Conservation (phyloP, 1,140 invertebrate species). For the Contarinia nasturtii region DNA sequence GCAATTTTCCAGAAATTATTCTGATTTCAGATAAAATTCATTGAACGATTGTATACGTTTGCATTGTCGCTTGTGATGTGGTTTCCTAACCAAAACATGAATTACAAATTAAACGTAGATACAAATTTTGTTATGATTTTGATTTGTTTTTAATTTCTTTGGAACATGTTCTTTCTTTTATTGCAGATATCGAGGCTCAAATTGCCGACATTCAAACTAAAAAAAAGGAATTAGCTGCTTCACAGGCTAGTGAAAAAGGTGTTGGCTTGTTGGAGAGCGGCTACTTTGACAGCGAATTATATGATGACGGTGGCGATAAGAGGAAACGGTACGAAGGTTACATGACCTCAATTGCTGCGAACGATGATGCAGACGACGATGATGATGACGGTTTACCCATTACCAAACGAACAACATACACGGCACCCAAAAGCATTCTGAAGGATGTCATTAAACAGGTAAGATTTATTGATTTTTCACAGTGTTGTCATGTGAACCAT, state of each 20-base stretch:
- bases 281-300: slow-evolving; percentile 85
- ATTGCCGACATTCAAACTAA: slow-evolving; percentile 77
- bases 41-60: not conserved
- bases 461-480: not conserved
- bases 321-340: slow-evolving; percentile 83
- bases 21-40: slow-evolving; percentile 3
- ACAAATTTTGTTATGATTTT: not conserved
- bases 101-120: not conserved
- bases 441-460: slow-evolving; percentile 73
- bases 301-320: slow-evolving; percentile 44
- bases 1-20: slow-evolving; percentile 6
- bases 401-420: slow-evolving; percentile 52
- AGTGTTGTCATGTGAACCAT: not conserved
- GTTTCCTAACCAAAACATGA: not conserved
- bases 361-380: slow-evolving; percentile 77
- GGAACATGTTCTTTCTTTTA: not conserved
- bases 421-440: slow-evolving; percentile 68
- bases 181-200: slow-evolving; percentile 81
- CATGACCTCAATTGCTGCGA: slow-evolving; percentile 87
- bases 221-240: slow-evolving; percentile 50
- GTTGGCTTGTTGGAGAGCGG: slow-evolving; percentile 78
- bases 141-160: not conserved
- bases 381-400: slow-evolving; percentile 54
- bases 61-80: not conserved
- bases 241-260: slow-evolving; percentile 40